Percentiles rank a stretch among this genome's conserved stretches.
Conservation (phyloP, 2,888 invertebrate species). For the Ischnura elegans region DNA sequence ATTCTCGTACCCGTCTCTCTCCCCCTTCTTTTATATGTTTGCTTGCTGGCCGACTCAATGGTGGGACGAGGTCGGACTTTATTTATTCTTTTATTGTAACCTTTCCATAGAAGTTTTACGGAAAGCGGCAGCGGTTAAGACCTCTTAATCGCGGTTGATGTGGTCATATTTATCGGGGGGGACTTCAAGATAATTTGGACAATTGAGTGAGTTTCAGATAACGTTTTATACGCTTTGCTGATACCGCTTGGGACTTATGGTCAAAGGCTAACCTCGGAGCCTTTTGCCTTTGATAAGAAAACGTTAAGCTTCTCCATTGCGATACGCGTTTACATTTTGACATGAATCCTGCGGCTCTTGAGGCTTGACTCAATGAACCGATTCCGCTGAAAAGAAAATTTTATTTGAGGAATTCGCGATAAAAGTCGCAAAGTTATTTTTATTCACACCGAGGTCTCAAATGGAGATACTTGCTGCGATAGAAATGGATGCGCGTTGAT, state of each 20-base stretch:
- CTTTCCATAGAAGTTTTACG: neutral
- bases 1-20: neutral
- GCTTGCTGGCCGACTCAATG: neutral
- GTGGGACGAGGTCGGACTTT: neutral
- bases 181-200: conserved; percentile 1
- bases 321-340: neutral
- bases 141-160: neutral
- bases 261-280: neutral
- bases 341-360: neutral
- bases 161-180: neutral
- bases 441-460: no score
- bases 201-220: conserved; percentile 30
- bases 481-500: no score
- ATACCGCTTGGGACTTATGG: conserved; percentile 6
- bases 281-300: conserved; percentile 2
- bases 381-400: neutral
- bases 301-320: neutral
- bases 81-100: neutral
- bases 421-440: neutral
- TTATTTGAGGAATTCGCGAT: neutral
- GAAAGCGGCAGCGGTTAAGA: conserved; percentile 8
- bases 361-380: neutral
- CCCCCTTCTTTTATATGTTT: neutral
- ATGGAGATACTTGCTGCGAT: no score
- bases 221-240: neutral